Evolutionary conservation across 2,113 vertebrate species (phyloP).

Genomic region (Loxodonta africana): DNA sequence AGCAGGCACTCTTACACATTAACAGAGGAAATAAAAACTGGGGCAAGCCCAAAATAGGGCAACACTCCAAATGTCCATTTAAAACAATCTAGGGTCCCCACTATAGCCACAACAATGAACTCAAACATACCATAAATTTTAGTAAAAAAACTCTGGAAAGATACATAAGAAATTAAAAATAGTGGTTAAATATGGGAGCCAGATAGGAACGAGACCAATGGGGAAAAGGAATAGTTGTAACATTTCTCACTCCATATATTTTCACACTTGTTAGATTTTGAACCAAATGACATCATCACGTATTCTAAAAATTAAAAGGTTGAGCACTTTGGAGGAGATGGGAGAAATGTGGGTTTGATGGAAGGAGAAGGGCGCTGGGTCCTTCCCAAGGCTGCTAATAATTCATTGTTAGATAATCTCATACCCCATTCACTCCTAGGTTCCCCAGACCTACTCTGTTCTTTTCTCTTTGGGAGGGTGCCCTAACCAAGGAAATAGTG

Average conservation of each 20-base stretch:
- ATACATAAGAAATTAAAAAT: background rate
- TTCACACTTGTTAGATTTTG: background rate
- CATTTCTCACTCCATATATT: background rate
- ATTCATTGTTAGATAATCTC: background rate
- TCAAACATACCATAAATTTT: background rate
- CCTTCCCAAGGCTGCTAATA: background rate
- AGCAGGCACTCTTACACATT: background rate
- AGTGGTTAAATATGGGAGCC: background rate
- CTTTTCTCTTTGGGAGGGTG: background rate
- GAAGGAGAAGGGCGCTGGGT: background rate
- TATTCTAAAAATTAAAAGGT: background rate
- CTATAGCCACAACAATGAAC: background rate
- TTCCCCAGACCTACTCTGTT: background rate
- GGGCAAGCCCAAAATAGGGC: background rate
- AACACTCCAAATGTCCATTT: background rate
- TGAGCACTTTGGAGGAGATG: background rate
- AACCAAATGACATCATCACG: background rate
- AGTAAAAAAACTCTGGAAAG: background rate
- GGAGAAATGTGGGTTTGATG: background rate
- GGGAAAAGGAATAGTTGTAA: background rate
- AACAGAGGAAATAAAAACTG: background rate
- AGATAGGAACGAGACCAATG: background rate
- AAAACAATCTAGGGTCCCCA: background rate
- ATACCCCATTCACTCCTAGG: background rate
- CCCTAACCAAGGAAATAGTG: background rate